Conservation (phyloP, 2,888 invertebrate species). For the Sinhomidia bicolor region DNA sequence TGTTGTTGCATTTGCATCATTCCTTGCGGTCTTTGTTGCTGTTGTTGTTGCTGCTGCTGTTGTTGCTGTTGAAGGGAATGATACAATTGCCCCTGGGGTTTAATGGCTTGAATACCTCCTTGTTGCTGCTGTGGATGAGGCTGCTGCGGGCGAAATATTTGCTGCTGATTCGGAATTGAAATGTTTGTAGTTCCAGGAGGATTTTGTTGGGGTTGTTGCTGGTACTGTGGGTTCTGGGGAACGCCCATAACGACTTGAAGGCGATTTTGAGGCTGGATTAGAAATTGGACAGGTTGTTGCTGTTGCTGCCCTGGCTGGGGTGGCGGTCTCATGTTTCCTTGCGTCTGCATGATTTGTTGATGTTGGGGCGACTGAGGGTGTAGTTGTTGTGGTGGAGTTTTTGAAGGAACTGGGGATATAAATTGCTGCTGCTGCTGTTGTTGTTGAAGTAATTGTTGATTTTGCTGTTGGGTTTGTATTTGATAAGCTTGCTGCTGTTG, state of each 20-base stretch:
- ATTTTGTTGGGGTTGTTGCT: slow-evolving; percentile 57
- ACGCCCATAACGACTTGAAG: slow-evolving; percentile 69
- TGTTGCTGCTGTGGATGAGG: slow-evolving; percentile 61
- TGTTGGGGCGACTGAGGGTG: slow-evolving; percentile 54
- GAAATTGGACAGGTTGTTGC: slow-evolving; percentile 65
- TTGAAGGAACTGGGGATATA: slow-evolving; percentile 38
- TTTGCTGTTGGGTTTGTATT: slow-evolving; percentile 53
- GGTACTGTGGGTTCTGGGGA: slow-evolving; percentile 50
- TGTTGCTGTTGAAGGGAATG: slow-evolving; percentile 47
- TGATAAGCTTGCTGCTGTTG: slow-evolving; percentile 51
- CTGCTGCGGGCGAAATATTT: slow-evolving; percentile 67
- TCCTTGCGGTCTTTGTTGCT: slow-evolving; percentile 44
- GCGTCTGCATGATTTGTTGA: slow-evolving; percentile 55
- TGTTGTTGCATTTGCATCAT: slow-evolving; percentile 68
- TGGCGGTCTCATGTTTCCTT: slow-evolving; percentile 57
- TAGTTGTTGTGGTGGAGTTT: slow-evolving; percentile 67
- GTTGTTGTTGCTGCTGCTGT: slow-evolving; percentile 49
- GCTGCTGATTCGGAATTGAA: slow-evolving; percentile 52
- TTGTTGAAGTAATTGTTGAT: slow-evolving; percentile 44
- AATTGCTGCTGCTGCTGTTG: slow-evolving; percentile 58
- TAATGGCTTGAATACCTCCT: slow-evolving; percentile 45
- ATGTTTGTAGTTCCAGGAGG: slow-evolving; percentile 7
- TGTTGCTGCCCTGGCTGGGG: slow-evolving; percentile 61
- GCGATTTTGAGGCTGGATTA: slow-evolving; percentile 59
- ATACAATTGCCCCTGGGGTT: slow-evolving; percentile 45